Conservation (phyloP, 2,888 invertebrate genomes). For the Teleogryllus oceanicus region DNA sequence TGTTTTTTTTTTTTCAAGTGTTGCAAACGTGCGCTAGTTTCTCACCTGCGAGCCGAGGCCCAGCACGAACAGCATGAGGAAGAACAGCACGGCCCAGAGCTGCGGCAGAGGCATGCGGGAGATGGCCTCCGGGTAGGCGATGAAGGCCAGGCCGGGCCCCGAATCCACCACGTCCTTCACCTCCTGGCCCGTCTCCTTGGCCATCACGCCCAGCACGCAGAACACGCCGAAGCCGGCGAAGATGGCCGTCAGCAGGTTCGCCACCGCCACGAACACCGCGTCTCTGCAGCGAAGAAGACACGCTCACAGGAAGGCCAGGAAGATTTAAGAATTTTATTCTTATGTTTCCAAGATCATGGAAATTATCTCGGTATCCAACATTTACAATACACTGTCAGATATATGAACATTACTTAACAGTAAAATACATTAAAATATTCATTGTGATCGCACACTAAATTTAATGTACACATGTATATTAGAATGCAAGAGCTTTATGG, state of each 20-base stretch:
- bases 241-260: slow-evolving; percentile 48
- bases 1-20: too few relatives aligned
- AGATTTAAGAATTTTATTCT: too few relatives aligned
- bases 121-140: slow-evolving; percentile 42
- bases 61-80: slow-evolving; percentile 40
- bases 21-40: background rate
- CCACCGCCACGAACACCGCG: slow-evolving; percentile 44
- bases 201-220: slow-evolving; percentile 49
- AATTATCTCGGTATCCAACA: too few relatives aligned
- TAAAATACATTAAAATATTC: too few relatives aligned
- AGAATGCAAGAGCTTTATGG: too few relatives aligned
- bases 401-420: too few relatives aligned
- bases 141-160: slow-evolving; percentile 42
- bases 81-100: slow-evolving; percentile 42
- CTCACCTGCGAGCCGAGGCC: slow-evolving; percentile 40
- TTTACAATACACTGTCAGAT: too few relatives aligned
- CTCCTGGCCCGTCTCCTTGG: slow-evolving; percentile 45
- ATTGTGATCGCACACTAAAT: too few relatives aligned
- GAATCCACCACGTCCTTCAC: slow-evolving; percentile 41
- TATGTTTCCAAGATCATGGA: too few relatives aligned
- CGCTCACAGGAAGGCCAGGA: too few relatives aligned
- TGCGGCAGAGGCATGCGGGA: slow-evolving; percentile 40
- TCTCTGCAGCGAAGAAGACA: slow-evolving; percentile 35
- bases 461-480: too few relatives aligned
- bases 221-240: slow-evolving; percentile 50